Base-by-base conservation (phyloP, 2,888 invertebrate genomes). In the Leptinotarsa tumamoca region DNA sequence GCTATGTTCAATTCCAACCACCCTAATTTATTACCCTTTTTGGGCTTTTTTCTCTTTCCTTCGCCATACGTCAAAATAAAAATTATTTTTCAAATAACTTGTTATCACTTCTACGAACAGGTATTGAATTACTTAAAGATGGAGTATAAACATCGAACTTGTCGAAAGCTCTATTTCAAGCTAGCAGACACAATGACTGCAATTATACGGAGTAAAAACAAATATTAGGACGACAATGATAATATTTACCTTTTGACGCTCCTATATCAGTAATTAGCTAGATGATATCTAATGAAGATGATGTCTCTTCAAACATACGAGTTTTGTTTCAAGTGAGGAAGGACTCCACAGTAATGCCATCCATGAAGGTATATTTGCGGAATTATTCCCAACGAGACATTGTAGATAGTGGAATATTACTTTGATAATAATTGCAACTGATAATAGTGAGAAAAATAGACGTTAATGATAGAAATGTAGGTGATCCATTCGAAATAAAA, bases 201-300 rank as follows among this genome's bases (percentile, higher is more conserved):
- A 73, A 73, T 73, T 68, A 73, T 27, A 61, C 50, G 17, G 52
- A 73, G 56, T 73, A 63, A 73, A 73, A 73, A 52, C 63, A 73
- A 73, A 73, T 73, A 73, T 73, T 73, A 33, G 68, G 58, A 52
- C 63, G 69, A 73, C 61, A 50, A 73, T 61, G 68, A 21, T 68
- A 68, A 73, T 61, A 61, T 73, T 63, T 70, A 70, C 61, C 61
- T 58, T 58, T 58, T 58, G 58, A 58, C 58, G 58, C 58, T 58
- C 58, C 58, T 23, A 15, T 58, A 23, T 58, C 58, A 58, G 58
- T 58, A 58, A 58, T 58, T 58, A 58, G 58, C 58, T 58, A 23
- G 58, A 58, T 23, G 23, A 23, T 23, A 58, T 54, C 54, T 15
- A 18, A 23, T 58, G 58, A 58, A 58, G 58, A 58, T 58, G 58